phyloP scores from a whole-genome alignment of 2,888 invertebrate species.

The Rhingia campestris region DNA sequence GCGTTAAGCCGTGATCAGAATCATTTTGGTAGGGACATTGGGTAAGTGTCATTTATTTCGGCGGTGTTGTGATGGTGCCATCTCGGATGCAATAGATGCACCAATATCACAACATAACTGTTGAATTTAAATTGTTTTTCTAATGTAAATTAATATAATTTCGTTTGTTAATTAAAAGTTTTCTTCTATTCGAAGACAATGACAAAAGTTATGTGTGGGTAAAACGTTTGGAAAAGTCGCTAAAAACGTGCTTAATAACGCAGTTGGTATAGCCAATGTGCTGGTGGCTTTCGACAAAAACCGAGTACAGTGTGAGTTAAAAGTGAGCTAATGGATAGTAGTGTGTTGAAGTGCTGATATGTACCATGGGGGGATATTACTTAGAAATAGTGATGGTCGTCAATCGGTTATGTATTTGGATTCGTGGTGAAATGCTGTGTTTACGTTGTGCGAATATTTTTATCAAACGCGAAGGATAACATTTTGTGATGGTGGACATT shows the following conservation, averaged over 20 bases:
- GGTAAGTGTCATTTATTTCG: conserved; percentile 60
- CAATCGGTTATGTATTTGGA: too few relatives aligned
- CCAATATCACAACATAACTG: conserved; percentile 32
- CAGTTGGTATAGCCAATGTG: too few relatives aligned
- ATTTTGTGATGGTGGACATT: too few relatives aligned
- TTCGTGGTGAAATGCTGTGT: too few relatives aligned
- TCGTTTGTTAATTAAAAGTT: conserved; percentile 8
- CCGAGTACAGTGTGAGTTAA: conserved; percentile 9
- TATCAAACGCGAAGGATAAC: too few relatives aligned
- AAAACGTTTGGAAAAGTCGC: conserved; percentile 65
- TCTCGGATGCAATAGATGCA: conserved; percentile 51
- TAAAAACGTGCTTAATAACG: not conserved
- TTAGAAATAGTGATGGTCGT: too few relatives aligned
- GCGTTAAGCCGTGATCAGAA: conserved; percentile 63
- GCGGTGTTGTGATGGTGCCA: conserved; percentile 50
- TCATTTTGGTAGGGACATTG: conserved; percentile 64
- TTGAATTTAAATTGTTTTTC: conserved; percentile 51
- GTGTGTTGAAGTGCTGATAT: too few relatives aligned
- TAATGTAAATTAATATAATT: not conserved
- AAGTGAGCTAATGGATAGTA: not conserved
- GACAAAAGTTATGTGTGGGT: conserved; percentile 19
- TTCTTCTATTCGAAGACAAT: conserved; percentile 33
- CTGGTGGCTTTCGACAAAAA: not conserved
- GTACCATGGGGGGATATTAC: too few relatives aligned
- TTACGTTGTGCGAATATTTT: too few relatives aligned